A percentile compares a stretch with the other conserved stretches of the same genome.
phyloP scores from a whole-genome alignment of 1,140 invertebrate species.

The Conus betulinus region DNA sequence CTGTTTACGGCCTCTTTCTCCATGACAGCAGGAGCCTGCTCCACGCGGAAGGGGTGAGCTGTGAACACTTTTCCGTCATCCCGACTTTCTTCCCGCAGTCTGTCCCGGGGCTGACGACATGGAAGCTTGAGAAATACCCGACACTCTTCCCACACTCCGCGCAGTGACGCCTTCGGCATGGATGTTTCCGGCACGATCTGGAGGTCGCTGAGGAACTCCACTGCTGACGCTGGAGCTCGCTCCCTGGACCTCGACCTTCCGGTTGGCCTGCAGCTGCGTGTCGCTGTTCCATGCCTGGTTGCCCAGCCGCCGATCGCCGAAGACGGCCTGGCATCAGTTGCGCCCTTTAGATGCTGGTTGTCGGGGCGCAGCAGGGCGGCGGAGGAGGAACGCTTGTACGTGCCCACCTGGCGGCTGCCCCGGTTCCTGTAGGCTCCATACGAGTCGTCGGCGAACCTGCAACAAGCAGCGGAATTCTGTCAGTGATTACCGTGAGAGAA shows the following conservation, averaged over 20 bases:
- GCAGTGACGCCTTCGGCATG: conserved; percentile 25
- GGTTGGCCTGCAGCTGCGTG: conserved; percentile 22
- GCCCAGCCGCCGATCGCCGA: conserved; percentile 41
- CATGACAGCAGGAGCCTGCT: not conserved
- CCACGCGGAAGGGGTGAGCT: not conserved
- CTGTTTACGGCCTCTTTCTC: conserved; percentile 11
- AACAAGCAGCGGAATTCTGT: conserved; percentile 14
- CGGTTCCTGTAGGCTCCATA: conserved; percentile 63
- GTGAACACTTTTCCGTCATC: not conserved
- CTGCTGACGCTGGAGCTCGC: not conserved
- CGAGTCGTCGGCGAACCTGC: conserved; percentile 69
- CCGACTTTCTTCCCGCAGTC: not conserved
- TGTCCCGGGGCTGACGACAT: not conserved
- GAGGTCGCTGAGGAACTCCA: not conserved
- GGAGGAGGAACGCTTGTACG: conserved; percentile 64
- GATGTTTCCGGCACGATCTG: conserved; percentile 25
- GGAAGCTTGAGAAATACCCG: not conserved
- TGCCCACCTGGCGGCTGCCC: conserved; percentile 54
- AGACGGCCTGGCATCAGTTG: conserved; percentile 33
- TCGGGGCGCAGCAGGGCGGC: conserved; percentile 47
- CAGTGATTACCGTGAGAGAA: not conserved
- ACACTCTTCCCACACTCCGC: conserved; percentile 6
- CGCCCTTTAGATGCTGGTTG: conserved; percentile 46
- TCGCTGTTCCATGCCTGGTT: conserved; percentile 50
- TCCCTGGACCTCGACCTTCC: not conserved